Evolutionary conservation across 2,113 vertebrate species (phyloP).

Genomic region (Arothron firmamentum): DNA sequence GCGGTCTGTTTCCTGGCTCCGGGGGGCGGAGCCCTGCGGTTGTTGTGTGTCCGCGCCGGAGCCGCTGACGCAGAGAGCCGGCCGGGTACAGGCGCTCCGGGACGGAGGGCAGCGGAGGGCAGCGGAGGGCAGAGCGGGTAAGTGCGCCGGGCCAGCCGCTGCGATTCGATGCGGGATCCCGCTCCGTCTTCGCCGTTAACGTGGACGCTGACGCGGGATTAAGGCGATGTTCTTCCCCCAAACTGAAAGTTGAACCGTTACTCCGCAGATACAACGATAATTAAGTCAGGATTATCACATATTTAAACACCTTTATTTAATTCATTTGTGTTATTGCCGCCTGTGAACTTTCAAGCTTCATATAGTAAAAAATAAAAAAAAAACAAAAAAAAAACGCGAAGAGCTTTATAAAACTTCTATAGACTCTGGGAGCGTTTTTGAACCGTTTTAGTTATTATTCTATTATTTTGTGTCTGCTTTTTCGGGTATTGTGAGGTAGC

Average conservation of each 20-base stretch:
- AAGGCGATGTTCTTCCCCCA: no score
- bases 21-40: slow-evolving; percentile 1
- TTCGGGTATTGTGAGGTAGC: no score
- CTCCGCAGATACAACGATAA: background rate
- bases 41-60: background rate
- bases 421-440: background rate
- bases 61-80: background rate
- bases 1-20: slow-evolving; percentile 26
- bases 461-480: no score
- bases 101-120: background rate
- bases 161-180: background rate
- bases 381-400: slow-evolving; percentile 6
- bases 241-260: background rate
- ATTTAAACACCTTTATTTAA: background rate
- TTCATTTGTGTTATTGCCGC: no score
- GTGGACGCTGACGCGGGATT: background rate
- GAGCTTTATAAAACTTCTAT: slow-evolving; percentile 22
- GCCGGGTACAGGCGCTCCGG: background rate
- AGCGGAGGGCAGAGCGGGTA: slow-evolving; percentile 18
- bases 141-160: slow-evolving; percentile 8
- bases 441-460: no score
- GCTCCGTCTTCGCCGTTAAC: background rate
- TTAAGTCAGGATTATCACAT: background rate
- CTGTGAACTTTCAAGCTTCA: no score
- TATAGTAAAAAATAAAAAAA: background rate